Evolutionary conservation across 2,113 vertebrate species (phyloP).

Genomic region (Prionailurus viverrinus): DNA sequence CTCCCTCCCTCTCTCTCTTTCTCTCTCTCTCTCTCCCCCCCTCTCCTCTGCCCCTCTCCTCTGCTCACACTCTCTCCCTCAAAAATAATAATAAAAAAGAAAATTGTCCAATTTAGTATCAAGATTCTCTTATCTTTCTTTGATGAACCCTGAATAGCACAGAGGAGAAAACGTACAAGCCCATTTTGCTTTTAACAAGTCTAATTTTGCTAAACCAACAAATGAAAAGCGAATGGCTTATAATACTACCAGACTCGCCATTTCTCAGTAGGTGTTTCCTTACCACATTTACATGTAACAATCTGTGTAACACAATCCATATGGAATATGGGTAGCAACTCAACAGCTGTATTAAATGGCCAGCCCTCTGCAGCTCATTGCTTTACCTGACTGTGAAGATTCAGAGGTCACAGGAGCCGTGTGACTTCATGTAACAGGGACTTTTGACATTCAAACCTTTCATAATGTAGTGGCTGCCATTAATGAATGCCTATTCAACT

Average conservation of each 20-base stretch:
- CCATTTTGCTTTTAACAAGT: not conserved
- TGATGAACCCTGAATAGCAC: not conserved
- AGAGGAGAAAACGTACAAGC: not conserved
- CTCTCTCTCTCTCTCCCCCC: too few species aligned
- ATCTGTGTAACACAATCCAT: not conserved
- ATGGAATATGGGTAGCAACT: not conserved
- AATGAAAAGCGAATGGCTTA: not conserved
- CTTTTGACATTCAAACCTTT: slow-evolving; percentile 30
- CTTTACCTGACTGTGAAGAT: not conserved
- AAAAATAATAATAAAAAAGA: not conserved
- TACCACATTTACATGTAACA: not conserved
- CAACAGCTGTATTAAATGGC: not conserved
- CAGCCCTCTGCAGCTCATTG: not conserved
- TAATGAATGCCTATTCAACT: not conserved
- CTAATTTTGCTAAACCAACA: not conserved
- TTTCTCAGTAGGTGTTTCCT: not conserved
- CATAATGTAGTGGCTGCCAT: not conserved
- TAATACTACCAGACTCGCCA: not conserved
- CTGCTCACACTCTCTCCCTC: too few species aligned
- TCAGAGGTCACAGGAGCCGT: not conserved
- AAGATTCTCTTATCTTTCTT: not conserved
- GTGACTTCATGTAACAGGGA: not conserved
- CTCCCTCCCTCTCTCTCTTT: too few species aligned
- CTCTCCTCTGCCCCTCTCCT: too few species aligned
- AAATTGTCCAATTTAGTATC: not conserved